Base-by-base conservation (phyloP, 2,113 vertebrate species). In the Tichodroma muraria region DNA sequence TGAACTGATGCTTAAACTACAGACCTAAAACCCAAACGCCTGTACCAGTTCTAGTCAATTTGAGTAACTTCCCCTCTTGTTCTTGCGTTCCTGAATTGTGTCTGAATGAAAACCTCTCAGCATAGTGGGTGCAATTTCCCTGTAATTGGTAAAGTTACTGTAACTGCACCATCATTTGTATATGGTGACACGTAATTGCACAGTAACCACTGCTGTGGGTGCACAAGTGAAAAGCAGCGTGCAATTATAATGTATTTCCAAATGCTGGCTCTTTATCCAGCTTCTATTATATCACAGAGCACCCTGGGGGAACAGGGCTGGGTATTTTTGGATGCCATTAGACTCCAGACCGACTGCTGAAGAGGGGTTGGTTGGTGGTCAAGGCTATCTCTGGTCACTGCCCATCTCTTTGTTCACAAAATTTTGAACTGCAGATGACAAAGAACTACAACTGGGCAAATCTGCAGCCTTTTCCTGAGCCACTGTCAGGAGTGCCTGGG, bases 111-210 rank as follows among this genome's bases (percentile, higher is more conserved):
- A 96, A 94, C 78, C 95, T 94, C 87, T 95, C 94, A 71, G 89
- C 81, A 75, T 18, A 93, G 96, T 72, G 95, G 92, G 96, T 96
- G 91, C 95, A 97, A 97, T 98, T 98, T 96, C 88, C 79, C 94
- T 76, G 31, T 97, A 98, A 98, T 97, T 98, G 98, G 97, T 96
- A 93, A 98, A 98, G 97, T 98, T 97, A 84, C 96, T 85, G 90
- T 94, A 97, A 97, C 96, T 96, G 95, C 97, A 83, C 94, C 96
- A 96, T 97, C 96, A 96, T 97, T 98, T 98, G 96, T 95, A 96
- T 96, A 95, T 95, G 95, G 97, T 93, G 97, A 97, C 93, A 85
- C 61, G 88, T 96, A 97, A 98, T 97, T 98, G 97, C 96, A 72
- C 56, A 68, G 96, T 95, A 97, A 97, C 96, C 96, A 94, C 89